phyloP scores from a whole-genome alignment of 2,888 invertebrate genomes.

The Limnephilus auricula region DNA sequence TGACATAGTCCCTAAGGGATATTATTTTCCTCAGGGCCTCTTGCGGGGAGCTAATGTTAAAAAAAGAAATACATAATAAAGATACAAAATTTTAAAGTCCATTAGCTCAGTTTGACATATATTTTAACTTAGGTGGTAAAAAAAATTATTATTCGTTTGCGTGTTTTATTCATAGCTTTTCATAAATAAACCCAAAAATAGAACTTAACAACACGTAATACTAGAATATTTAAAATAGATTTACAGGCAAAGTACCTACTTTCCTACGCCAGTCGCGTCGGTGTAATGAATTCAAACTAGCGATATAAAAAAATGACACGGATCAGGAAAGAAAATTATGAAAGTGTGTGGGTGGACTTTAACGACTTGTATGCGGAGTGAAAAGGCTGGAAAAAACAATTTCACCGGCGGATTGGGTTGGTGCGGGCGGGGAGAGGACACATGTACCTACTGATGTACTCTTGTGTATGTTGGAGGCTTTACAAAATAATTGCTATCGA shows the following conservation, averaged over 20 bases:
- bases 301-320: background rate
- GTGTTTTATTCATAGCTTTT: too few species aligned
- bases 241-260: background rate
- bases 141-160: too few species aligned
- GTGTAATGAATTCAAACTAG: background rate
- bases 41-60: too few species aligned
- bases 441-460: background rate
- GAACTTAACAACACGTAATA: too few species aligned
- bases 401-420: background rate
- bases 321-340: background rate
- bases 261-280: background rate
- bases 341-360: background rate
- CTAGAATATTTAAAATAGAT: background rate
- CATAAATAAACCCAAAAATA: too few species aligned
- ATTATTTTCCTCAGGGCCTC: too few species aligned
- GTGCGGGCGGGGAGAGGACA: background rate
- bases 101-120: too few species aligned
- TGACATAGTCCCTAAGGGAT: too few species aligned
- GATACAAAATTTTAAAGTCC: too few species aligned
- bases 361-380: background rate
- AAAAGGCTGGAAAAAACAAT: constrained; percentile 2
- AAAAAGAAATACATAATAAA: too few species aligned
- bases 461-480: background rate
- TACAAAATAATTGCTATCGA: background rate
- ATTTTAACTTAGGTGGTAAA: too few species aligned